Base-by-base conservation (phyloP, 1,140 invertebrate species). In the silkworm (Bombyx mori) region DNA sequence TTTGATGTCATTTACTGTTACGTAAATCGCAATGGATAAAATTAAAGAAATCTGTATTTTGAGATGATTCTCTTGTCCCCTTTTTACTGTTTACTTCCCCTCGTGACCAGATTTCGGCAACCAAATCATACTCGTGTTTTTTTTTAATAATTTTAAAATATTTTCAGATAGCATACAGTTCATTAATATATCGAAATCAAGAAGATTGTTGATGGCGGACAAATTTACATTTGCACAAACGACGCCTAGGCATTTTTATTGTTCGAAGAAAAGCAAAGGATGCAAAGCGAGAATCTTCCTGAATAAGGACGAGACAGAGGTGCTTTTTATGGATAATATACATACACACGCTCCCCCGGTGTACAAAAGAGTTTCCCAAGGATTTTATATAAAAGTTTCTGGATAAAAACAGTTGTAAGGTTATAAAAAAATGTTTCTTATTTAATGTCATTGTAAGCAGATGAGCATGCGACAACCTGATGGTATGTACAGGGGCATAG, bases 251-350 rank as follows among this genome's bases (percentile, higher is more conserved):
- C 62, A 62, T 22, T 78, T 66, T 68, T 75, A 78, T 35, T 75
- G 75, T 53, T 78, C 73, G 0, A 56, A 68, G 26, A 74, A 68
- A 42, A 61, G 52, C 0, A 56, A 54, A 6, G 67, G 63, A 0
- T 77, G 77, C 45, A 74, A 63, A 52, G 70, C 69, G 2, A 73
- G 57, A 8, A 50, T 79, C 9, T 65, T 65, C 12, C 22, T 73
- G 44, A 44, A 64, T 4, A 35, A 10, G 0, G 35, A 56, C 1
- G 61, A 59, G 1, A 57, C 42, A 26, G 42, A 60, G 8, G 9
- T 66, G 3, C 8, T 44, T 1, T 54, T 45, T 6, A 18, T 22
- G 2, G 7, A 47, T 0, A 58, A 46, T 1, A 8, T 47, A 6
- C 70, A 75, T 35, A 51, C 47, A 9, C 73, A 75, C 44, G 46